Percentiles rank a stretch among this genome's conserved stretches.
These are phyloP conservation scores for Macaria liturata DNA, from an alignment of 2,888 invertebrate genomes.

Conservation along the genomic window DNA sequence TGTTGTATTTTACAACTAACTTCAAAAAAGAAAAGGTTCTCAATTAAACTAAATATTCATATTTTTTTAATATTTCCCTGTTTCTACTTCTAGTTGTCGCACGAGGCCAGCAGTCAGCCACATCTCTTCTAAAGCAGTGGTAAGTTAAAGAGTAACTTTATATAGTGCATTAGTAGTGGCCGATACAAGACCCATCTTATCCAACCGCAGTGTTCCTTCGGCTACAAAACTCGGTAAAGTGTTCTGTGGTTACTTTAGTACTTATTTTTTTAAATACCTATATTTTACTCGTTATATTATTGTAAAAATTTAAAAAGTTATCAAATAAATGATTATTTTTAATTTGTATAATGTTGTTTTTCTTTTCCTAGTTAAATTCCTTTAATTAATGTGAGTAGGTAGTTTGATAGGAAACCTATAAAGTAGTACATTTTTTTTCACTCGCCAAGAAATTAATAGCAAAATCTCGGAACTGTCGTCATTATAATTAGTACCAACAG, in stretches of 20 bases:
- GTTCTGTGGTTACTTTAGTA: slow-evolving; percentile 40
- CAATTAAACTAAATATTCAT: too few species aligned
- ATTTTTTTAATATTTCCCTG: background rate
- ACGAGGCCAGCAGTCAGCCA: slow-evolving; percentile 28
- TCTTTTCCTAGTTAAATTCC: slow-evolving; percentile 42
- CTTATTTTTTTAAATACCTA: slow-evolving; percentile 13
- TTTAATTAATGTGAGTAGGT: background rate
- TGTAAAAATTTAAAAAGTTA: slow-evolving; percentile 54
- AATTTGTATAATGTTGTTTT: slow-evolving; percentile 51
- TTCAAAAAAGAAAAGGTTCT: too few species aligned
- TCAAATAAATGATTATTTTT: slow-evolving; percentile 43
- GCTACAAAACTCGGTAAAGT: slow-evolving; percentile 42
- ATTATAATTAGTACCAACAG: too few species aligned
- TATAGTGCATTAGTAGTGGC: slow-evolving; percentile 69
- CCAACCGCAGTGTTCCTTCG: slow-evolving; percentile 16
- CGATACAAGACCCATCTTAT: slow-evolving; percentile 19
- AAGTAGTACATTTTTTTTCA: too few species aligned
- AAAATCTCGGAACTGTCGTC: too few species aligned
- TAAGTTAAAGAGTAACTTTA: slow-evolving; percentile 71
- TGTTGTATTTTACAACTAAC: too few species aligned
- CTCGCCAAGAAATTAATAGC: too few species aligned
- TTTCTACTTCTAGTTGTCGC: slow-evolving; percentile 67
- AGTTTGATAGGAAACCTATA: too few species aligned
- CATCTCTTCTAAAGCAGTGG: slow-evolving; percentile 50
- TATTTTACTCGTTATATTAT: slow-evolving; percentile 26